Evolutionary conservation across 2,113 vertebrate species (phyloP).

Genomic region (Anoplopoma fimbria): DNA sequence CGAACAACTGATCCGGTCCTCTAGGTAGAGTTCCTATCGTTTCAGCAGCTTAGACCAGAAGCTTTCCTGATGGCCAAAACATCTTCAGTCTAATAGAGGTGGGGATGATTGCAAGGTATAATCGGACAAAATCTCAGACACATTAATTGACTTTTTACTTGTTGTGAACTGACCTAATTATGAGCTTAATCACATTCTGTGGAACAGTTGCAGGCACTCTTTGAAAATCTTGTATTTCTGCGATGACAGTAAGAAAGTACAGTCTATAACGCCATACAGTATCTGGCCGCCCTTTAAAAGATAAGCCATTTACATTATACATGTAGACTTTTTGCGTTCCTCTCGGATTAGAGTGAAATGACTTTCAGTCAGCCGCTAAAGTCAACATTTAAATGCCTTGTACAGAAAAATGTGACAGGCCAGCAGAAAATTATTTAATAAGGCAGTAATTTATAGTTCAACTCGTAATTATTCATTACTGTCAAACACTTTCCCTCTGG

Average conservation of each 20-base stretch:
- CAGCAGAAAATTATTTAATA: slow-evolving; percentile 41
- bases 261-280: not conserved
- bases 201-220: slow-evolving; percentile 19
- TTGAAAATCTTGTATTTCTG: slow-evolving; percentile 18
- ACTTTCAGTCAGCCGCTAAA: slow-evolving; percentile 31
- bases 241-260: not conserved
- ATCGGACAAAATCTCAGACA: slow-evolving; percentile 39
- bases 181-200: slow-evolving; percentile 20
- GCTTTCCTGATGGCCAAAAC: slow-evolving; percentile 37
- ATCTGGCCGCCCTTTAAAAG: slow-evolving; percentile 24
- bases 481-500: not conserved
- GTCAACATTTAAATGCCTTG: slow-evolving; percentile 42
- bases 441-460: slow-evolving; percentile 26
- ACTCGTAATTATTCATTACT: slow-evolving; percentile 49
- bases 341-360: slow-evolving; percentile 37
- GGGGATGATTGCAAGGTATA: slow-evolving; percentile 34
- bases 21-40: slow-evolving; percentile 36
- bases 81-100: slow-evolving; percentile 44
- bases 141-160: slow-evolving; percentile 54
- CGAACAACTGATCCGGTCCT: slow-evolving; percentile 38
- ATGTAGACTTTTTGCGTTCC: slow-evolving; percentile 32
- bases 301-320: slow-evolving; percentile 46
- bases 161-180: slow-evolving; percentile 42
- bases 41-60: slow-evolving; percentile 47
- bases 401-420: slow-evolving; percentile 44